These are phyloP conservation scores for Athene cunicularia DNA, from an alignment of 2,113 vertebrate species.

Conservation along the genomic window DNA sequence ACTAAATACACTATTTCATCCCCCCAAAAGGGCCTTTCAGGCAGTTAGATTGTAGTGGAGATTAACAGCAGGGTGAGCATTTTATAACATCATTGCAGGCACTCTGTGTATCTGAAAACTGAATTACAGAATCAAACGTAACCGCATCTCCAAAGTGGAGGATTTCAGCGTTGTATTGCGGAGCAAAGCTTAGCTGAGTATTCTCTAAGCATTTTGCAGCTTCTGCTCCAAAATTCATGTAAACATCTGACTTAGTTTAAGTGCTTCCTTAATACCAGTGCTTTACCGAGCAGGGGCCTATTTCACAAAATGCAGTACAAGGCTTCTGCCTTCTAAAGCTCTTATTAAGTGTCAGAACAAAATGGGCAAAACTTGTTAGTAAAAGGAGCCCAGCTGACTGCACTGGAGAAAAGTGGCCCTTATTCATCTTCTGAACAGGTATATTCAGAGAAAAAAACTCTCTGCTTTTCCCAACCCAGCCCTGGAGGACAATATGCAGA, in stretches of 20 bases:
- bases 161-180: not conserved
- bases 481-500: not conserved
- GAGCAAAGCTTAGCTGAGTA: not conserved
- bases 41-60: not conserved
- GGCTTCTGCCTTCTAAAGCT: not conserved
- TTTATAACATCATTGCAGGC: not conserved
- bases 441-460: not conserved
- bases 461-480: not conserved
- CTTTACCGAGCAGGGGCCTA: not conserved
- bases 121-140: not conserved
- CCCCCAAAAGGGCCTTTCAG: not conserved
- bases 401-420: not conserved
- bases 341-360: not conserved
- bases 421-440: constrained; percentile 12
- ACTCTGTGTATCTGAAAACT: not conserved
- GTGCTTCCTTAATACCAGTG: not conserved
- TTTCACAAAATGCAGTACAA: not conserved
- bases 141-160: not conserved
- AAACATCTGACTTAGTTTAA: constrained; percentile 25
- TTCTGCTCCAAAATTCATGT: not conserved
- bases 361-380: not conserved
- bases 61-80: not conserved
- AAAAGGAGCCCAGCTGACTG: not conserved
- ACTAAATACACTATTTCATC: fast-evolving
- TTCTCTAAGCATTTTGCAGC: not conserved